phyloP scores from a whole-genome alignment of 2,888 invertebrate genomes.

The Cepaea hortensis region DNA sequence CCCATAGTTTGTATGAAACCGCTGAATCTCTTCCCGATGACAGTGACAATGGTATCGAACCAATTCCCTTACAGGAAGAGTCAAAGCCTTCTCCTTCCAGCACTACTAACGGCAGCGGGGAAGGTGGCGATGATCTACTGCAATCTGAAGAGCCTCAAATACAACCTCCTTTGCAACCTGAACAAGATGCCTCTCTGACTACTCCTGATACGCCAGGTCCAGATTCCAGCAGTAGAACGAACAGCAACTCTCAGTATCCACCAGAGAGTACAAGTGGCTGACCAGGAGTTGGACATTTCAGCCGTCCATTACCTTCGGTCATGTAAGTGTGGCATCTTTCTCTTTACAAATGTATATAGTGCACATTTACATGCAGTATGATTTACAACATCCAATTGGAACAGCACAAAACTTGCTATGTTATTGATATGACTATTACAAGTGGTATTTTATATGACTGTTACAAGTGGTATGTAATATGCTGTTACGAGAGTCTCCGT shows the following conservation, averaged over 20 bases:
- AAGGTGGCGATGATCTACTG: background rate
- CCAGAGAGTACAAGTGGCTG: constrained; percentile 33
- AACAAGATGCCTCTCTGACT: background rate
- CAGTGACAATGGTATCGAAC: constrained; percentile 44
- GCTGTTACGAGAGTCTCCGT: too few relatives aligned
- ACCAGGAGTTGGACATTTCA: background rate
- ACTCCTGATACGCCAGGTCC: background rate
- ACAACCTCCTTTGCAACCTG: constrained; percentile 13
- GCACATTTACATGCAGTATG: too few relatives aligned
- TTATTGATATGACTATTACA: too few relatives aligned
- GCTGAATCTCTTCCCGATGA: constrained; percentile 48
- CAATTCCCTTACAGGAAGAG: constrained; percentile 2
- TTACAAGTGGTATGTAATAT: too few relatives aligned
- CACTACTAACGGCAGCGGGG: background rate
- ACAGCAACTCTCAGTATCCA: background rate
- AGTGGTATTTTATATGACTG: too few relatives aligned
- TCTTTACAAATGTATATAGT: too few relatives aligned
- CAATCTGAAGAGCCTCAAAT: background rate
- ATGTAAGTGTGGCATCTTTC: background rate
- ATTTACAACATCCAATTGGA: too few relatives aligned
- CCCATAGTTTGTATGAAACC: constrained; percentile 45
- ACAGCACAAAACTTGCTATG: too few relatives aligned
- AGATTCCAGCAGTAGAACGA: background rate
- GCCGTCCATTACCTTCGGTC: background rate
- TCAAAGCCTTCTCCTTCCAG: background rate